Percentiles rank a stretch among this genome's conserved stretches.
Conservation (phyloP, 2,797 vertebrate genomes). For the Tarsius wallacei region DNA sequence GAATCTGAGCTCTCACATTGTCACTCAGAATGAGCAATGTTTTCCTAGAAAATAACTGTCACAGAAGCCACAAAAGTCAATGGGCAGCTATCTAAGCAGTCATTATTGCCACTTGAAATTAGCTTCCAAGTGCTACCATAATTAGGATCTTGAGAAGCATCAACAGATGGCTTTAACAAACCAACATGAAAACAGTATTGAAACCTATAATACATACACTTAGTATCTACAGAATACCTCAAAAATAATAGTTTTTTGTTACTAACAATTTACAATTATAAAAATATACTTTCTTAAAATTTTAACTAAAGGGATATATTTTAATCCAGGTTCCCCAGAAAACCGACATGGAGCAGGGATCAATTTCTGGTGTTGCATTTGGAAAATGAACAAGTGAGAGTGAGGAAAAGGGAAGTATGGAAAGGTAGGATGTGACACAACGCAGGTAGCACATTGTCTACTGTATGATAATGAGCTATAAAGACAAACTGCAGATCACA, state of each 20-base stretch:
- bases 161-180: slow-evolving; percentile 1
- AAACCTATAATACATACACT: not conserved
- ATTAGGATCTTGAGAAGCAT: slow-evolving; percentile 8
- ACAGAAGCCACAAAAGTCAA: not conserved
- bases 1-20: not conserved
- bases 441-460: not conserved
- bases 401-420: not conserved
- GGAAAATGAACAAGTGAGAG: not conserved
- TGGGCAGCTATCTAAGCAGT: not conserved
- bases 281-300: not conserved
- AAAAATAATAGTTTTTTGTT: slow-evolving; percentile 1
- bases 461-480: not conserved
- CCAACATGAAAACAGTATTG: not conserved
- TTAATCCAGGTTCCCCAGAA: not conserved
- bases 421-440: not conserved
- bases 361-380: not conserved
- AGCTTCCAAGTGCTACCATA: not conserved
- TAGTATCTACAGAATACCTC: not conserved
- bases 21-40: not conserved
- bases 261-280: not conserved
- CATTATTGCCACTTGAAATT: slow-evolving; percentile 2
- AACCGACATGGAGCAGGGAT: not conserved
- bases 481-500: not conserved
- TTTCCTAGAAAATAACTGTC: slow-evolving; percentile 8
- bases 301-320: not conserved